Conservation (phyloP, 92 coral and sea anemone genomes). For the Pocillopora meandrina region DNA sequence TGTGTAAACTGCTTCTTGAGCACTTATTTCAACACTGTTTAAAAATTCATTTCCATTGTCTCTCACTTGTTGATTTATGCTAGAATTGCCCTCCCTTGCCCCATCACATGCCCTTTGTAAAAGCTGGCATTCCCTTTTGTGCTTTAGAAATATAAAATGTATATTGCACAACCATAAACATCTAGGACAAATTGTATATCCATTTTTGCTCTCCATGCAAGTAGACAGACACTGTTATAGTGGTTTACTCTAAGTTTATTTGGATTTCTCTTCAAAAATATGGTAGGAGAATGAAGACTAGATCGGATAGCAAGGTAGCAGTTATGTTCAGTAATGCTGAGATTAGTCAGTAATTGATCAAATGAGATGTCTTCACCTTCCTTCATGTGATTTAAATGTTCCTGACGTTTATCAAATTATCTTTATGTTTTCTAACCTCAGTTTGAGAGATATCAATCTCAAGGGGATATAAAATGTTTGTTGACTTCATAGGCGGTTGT, state of each 20-base stretch:
- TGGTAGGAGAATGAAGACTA: constrained; percentile 49
- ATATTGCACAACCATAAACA: constrained; percentile 72
- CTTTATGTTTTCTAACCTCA: constrained; percentile 38
- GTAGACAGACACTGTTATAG: constrained; percentile 62
- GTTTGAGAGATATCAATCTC: constrained; percentile 14
- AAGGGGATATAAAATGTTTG: constrained; percentile 41
- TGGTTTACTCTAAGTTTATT: constrained; percentile 59
- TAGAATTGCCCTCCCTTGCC: no score
- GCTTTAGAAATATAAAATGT: constrained; percentile 52
- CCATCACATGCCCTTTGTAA: constrained; percentile 27
- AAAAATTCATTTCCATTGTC: constrained; percentile 30
- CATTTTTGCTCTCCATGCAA: constrained; percentile 10
- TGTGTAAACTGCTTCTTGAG: not conserved
- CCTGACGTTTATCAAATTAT: constrained; percentile 30
- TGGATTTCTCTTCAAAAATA: constrained; percentile 60
- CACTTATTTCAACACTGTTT: not conserved
- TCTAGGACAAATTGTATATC: not conserved
- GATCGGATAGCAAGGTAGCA: constrained; percentile 59
- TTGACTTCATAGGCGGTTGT: constrained; percentile 43
- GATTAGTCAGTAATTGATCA: constrained; percentile 54
- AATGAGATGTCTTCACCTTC: constrained; percentile 73
- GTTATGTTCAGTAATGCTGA: constrained; percentile 50
- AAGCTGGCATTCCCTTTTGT: constrained; percentile 57
- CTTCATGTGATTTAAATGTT: constrained; percentile 44
- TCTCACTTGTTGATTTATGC: not conserved